Conservation (phyloP, 2,113 vertebrate genomes). For the Mustela nigripes region DNA sequence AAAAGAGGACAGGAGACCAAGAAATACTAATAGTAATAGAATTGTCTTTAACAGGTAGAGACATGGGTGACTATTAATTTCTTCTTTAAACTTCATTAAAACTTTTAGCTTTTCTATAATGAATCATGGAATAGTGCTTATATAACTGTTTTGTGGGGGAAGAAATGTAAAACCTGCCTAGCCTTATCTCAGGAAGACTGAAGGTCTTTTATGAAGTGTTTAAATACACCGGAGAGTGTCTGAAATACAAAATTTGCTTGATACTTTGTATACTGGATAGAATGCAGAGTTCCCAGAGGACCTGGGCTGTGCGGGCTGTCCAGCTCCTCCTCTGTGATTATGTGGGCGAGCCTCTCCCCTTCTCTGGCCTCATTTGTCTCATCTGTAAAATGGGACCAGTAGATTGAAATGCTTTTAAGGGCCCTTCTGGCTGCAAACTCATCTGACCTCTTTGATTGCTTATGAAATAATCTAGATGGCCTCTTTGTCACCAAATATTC, state of each 20-base stretch:
- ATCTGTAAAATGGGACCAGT: not conserved
- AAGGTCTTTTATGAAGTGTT: not conserved
- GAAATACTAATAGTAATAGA: not conserved
- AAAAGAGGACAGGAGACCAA: not conserved
- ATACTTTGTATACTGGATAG: too few relatives aligned
- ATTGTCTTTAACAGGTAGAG: not conserved
- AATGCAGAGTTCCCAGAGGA: too few relatives aligned
- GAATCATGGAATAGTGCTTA: not conserved
- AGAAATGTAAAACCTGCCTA: not conserved
- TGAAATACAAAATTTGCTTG: not conserved
- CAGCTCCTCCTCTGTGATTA: not conserved
- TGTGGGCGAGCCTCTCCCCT: too few relatives aligned
- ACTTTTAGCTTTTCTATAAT: not conserved
- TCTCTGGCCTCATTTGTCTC: not conserved
- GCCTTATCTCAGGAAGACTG: not conserved
- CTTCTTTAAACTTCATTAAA: not conserved
- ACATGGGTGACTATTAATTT: not conserved
- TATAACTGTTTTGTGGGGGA: not conserved
- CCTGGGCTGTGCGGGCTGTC: fast-evolving
- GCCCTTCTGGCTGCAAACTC: not conserved
- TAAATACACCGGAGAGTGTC: not conserved
- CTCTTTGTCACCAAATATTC: constrained; percentile 18
- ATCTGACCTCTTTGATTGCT: not conserved
- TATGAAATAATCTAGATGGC: not conserved
- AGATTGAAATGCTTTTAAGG: not conserved